Conservation (phyloP, 2,797 vertebrate genomes). For the Semaprochilodus insignis region DNA sequence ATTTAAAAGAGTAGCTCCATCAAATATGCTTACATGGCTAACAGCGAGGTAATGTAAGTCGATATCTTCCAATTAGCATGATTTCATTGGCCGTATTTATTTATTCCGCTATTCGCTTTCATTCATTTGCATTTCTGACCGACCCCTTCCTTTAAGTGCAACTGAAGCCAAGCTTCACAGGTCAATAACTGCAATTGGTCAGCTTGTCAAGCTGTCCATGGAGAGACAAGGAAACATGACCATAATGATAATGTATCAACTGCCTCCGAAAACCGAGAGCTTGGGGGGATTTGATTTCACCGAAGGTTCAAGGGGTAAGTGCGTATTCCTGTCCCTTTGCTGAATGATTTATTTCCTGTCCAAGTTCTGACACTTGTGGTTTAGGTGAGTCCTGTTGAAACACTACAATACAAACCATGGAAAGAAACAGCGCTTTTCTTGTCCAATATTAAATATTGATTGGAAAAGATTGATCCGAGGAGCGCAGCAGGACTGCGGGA, state of each 20-base stretch:
- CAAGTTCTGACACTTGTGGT: slow-evolving; percentile 73
- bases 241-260: slow-evolving; percentile 50
- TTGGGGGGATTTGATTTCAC: slow-evolving; percentile 32
- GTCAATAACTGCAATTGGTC: slow-evolving; percentile 55
- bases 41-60: background rate
- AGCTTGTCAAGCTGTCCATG: slow-evolving; percentile 44
- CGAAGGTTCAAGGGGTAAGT: slow-evolving; percentile 55
- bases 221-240: slow-evolving; percentile 43
- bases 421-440: slow-evolving; percentile 71
- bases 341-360: slow-evolving; percentile 80
- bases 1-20: background rate
- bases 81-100: background rate
- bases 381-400: slow-evolving; percentile 70
- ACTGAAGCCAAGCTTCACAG: slow-evolving; percentile 37
- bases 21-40: background rate
- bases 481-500: slow-evolving; percentile 66
- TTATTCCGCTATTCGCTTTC: background rate
- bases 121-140: background rate
- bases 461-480: slow-evolving; percentile 74
- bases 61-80: background rate
- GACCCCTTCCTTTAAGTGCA: slow-evolving; percentile 35
- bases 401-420: slow-evolving; percentile 69
- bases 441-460: slow-evolving; percentile 86
- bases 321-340: slow-evolving; percentile 69
- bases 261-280: slow-evolving; percentile 36